Evolutionary conservation across 2,888 invertebrate species (phyloP).

Genomic region (Odontothrips loti): DNA sequence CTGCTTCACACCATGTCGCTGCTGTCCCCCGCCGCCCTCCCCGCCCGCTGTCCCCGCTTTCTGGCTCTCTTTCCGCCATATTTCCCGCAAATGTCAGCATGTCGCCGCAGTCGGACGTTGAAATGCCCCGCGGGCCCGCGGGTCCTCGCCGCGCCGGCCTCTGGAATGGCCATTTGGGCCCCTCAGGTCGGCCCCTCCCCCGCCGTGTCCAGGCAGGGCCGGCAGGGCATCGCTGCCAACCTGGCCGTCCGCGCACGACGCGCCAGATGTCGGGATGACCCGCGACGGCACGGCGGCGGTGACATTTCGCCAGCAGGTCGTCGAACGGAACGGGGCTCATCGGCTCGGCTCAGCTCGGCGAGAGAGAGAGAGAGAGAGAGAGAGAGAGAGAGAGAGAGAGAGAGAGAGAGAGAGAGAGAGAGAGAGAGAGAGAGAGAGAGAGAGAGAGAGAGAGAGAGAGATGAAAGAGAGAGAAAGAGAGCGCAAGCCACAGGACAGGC

Average conservation of each 20-base stretch:
- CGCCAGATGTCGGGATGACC: not conserved
- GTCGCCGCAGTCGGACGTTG: not conserved
- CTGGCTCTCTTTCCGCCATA: not conserved
- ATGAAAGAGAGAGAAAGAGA: no score
- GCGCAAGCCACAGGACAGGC: no score
- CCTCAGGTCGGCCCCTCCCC: not conserved
- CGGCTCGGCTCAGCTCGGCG: not conserved
- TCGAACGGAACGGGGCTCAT: not conserved
- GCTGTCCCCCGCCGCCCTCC: no score
- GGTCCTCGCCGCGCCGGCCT: no score
- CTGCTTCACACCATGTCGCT: no score
- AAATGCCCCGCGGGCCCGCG: not conserved
- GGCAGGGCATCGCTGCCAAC: not conserved
- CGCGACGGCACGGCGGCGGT: not conserved
- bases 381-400: no score
- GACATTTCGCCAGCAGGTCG: not conserved
- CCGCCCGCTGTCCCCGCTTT: not conserved
- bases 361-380: no score
- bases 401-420: no score
- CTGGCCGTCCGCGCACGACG: not conserved
- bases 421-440: no score
- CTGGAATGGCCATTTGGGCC: no score
- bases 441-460: no score
- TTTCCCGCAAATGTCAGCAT: slow-evolving; percentile 11
- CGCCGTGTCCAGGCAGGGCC: not conserved